These are phyloP conservation scores for Chelonoidis abingdonii DNA, from an alignment of 2,113 vertebrate genomes.

Conservation along the genomic window DNA sequence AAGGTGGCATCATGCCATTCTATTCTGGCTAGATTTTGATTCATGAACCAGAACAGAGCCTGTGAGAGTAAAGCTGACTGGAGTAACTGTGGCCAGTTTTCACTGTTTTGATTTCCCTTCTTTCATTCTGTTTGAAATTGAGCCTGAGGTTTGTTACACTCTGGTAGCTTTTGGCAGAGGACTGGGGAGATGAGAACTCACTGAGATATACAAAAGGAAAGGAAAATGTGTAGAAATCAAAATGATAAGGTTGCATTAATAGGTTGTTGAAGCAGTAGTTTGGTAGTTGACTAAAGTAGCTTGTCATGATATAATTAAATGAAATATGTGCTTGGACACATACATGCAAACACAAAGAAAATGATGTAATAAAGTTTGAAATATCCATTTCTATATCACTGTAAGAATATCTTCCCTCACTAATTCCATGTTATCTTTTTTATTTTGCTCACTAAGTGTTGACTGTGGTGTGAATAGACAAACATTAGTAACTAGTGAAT, in stretches of 20 bases:
- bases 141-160: slow-evolving; percentile 2
- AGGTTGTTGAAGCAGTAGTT: background rate
- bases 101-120: background rate
- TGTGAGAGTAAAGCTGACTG: background rate
- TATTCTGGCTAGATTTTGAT: background rate
- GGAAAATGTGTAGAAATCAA: background rate
- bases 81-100: background rate
- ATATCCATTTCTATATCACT: rapidly evolving
- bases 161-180: slow-evolving; percentile 26
- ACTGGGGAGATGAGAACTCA: background rate
- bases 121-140: background rate
- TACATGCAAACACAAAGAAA: background rate
- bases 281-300: background rate
- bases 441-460: background rate
- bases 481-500: background rate
- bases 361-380: background rate
- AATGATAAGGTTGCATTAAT: background rate
- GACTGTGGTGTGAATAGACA: background rate
- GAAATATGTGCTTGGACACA: background rate
- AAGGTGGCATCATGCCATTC: background rate
- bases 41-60: background rate
- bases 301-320: background rate
- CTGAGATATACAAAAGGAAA: slow-evolving; percentile 36
- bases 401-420: background rate
- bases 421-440: background rate